Evolutionary conservation across 2,888 invertebrate species (phyloP).

Genomic region (Caenorhabditis becei): DNA sequence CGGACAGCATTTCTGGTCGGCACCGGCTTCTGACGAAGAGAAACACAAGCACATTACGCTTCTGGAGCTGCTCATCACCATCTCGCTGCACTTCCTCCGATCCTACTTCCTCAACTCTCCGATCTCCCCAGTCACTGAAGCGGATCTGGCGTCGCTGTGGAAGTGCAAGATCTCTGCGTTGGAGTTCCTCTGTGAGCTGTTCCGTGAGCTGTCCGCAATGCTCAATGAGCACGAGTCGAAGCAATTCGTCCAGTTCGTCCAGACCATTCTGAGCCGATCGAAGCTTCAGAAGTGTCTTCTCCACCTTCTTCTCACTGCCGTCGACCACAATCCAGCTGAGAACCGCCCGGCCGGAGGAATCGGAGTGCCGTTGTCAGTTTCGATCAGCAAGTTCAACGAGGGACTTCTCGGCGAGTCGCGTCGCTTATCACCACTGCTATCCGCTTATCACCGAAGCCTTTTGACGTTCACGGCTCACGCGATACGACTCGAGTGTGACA

Average conservation of each 20-base stretch:
- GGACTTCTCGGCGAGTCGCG: constrained; percentile 63
- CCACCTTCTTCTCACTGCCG: constrained; percentile 88
- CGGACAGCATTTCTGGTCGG: constrained; percentile 84
- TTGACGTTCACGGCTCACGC: constrained; percentile 78
- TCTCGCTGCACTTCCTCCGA: constrained; percentile 87
- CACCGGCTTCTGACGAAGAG: constrained; percentile 83
- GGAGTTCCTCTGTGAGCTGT: constrained; percentile 78
- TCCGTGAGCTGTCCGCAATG: constrained; percentile 75
- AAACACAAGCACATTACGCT: constrained; percentile 86
- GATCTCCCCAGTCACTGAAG: constrained; percentile 81
- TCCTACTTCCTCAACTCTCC: constrained; percentile 89
- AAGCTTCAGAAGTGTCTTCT: constrained; percentile 91
- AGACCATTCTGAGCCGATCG: constrained; percentile 74
- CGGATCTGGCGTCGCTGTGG: constrained; percentile 76
- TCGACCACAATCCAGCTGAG: constrained; percentile 67
- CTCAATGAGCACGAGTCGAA: constrained; percentile 74
- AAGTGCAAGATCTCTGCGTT: constrained; percentile 81
- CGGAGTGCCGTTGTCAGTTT: constrained; percentile 70
- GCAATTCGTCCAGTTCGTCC: constrained; percentile 85
- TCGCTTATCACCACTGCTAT: constrained; percentile 72
- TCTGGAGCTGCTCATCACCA: constrained; percentile 87
- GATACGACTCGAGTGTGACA: constrained; percentile 78
- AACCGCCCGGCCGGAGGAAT: background rate
- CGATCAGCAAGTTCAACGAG: constrained; percentile 80
- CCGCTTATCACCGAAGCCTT: constrained; percentile 78